These are phyloP conservation scores for Gandaritis pyraliata DNA, from an alignment of 2,888 invertebrate genomes.

Conservation along the genomic window DNA sequence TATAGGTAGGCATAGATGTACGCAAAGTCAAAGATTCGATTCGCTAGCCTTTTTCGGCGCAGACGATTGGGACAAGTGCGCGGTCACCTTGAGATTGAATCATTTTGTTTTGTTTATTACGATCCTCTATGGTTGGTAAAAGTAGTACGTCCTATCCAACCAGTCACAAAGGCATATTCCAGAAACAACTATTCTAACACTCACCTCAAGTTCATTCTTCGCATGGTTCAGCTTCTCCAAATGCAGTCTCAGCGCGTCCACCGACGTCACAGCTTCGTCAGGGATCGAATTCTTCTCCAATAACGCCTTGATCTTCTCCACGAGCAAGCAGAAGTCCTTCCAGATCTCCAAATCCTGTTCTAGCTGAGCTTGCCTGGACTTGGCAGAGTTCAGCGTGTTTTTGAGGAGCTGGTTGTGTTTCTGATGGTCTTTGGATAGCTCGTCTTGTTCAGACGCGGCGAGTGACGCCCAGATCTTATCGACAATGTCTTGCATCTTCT, in stretches of 20 bases:
- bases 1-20: no score
- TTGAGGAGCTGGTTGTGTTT: constrained; percentile 92
- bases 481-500: constrained; percentile 92
- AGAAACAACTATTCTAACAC: constrained; percentile 50
- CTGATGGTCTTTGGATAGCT: constrained; percentile 91
- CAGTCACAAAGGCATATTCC: not conserved
- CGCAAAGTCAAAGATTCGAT: no score
- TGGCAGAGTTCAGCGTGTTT: constrained; percentile 92
- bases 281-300: constrained; percentile 89
- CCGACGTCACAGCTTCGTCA: constrained; percentile 91
- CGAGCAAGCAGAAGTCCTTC: constrained; percentile 91
- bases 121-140: no score
- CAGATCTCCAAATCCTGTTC: constrained; percentile 93
- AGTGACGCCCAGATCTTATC: constrained; percentile 96
- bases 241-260: constrained; percentile 92
- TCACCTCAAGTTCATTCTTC: constrained; percentile 89
- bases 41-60: no score
- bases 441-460: constrained; percentile 91
- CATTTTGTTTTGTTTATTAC: no score
- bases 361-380: constrained; percentile 90
- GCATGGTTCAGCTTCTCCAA: constrained; percentile 93
- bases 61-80: no score
- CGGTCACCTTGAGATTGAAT: no score
- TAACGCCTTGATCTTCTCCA: constrained; percentile 90
- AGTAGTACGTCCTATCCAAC: no score